Conservation (phyloP, 2,113 vertebrate genomes). For the Sinocyclocheilus anshuiensis region DNA sequence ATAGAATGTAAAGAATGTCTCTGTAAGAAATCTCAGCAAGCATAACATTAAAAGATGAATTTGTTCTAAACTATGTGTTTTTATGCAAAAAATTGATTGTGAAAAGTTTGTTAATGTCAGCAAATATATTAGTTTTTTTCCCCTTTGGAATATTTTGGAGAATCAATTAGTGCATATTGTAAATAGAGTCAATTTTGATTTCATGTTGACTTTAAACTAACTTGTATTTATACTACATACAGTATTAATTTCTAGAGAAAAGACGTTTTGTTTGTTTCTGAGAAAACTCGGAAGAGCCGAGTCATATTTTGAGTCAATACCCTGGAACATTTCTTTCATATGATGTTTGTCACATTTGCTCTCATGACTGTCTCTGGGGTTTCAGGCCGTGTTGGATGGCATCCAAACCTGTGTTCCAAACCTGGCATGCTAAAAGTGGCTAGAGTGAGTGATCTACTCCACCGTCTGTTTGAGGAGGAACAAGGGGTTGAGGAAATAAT, state of each 20-base stretch:
- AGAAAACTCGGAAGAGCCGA: neutral
- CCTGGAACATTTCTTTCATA: slow-evolving; percentile 20
- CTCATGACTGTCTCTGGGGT: slow-evolving; percentile 36
- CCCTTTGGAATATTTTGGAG: neutral
- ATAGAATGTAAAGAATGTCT: neutral
- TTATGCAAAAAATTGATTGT: neutral
- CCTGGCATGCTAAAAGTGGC: slow-evolving; percentile 42
- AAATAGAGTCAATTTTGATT: neutral
- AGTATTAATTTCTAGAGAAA: neutral
- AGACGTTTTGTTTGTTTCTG: neutral
- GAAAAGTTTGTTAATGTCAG: neutral
- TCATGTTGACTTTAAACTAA: neutral
- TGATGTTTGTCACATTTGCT: slow-evolving; percentile 27
- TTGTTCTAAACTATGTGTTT: neutral
- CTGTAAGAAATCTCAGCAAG: neutral
- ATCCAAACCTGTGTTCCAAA: slow-evolving; percentile 41
- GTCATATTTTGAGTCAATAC: slow-evolving; percentile 5
- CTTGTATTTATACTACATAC: neutral
- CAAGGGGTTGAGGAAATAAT: neutral
- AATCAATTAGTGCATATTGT: neutral
- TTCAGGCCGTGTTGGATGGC: slow-evolving; percentile 39
- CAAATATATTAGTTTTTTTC: neutral
- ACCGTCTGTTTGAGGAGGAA: slow-evolving; percentile 25
- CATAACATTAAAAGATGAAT: neutral
- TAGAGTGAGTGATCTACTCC: slow-evolving; percentile 28